Base-by-base conservation (phyloP, 2,888 invertebrate genomes). In the Tetragonisca angustula region DNA sequence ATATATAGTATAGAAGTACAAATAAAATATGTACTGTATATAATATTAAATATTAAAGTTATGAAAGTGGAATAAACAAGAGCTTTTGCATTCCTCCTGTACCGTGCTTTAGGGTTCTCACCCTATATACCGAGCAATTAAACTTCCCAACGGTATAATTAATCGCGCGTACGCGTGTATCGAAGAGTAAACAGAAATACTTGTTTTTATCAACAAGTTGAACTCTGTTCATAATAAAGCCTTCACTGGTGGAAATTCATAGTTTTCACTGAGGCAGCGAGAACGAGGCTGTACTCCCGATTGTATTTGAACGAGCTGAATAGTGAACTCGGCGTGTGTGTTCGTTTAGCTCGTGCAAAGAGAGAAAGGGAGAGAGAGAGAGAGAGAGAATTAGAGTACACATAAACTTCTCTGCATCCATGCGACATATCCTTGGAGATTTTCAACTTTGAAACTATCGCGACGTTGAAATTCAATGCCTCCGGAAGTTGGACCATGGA, bases 251-350 rank as follows among this genome's bases (percentile, higher is more conserved):
- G n/a, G 65, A 21, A 65, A 65, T 36, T n/a, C 36, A 65, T 13
- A 65, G 64, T 65, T 65, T 61, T 27, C 27, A 1, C 36, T 5
- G 36, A 15, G 15, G 11, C 15, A n/a, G 21, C 15, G 65, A 65
- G 62, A 64, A 19, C 65, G 24, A 61, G 27, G 17, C 61, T 59
- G 59, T 24, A 13, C 13, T 4, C 32, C 36, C 64, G 64, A 36
- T 65, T 65, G n/a, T 65, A 15, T 43, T 65, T 36, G 36, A 36
- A 65, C 65, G 36, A 11, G 36, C 5, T 65, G 65, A 65, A 65
- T 36, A 15, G 65, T 21, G n/a, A 65, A 43, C 65, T 65, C 43
- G 36, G 65, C 21, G 65, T 17, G 36, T 36, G 65, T 17, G n/a
- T 36, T 36, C n/a, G n/a, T 65, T 65, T 65, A 36, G 65, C 65